Conservation (phyloP, 2,113 vertebrate species). For the Cisticola juncidis region DNA sequence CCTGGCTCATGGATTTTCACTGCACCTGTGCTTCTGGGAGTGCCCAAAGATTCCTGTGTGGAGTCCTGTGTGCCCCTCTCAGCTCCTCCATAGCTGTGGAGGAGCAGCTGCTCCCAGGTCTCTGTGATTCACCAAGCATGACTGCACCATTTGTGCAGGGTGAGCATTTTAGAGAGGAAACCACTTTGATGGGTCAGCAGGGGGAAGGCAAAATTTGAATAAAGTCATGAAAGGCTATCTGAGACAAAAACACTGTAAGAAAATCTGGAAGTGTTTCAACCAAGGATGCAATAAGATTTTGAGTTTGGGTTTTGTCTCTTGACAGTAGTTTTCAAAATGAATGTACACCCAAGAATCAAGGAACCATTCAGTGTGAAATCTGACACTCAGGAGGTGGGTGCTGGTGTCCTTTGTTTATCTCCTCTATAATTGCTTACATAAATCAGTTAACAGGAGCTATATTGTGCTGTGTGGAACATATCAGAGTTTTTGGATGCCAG, state of each 20-base stretch:
- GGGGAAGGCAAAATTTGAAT: conserved; percentile 21
- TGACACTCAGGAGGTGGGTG: background rate
- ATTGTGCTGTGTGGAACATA: background rate
- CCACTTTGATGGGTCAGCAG: conserved; percentile 20
- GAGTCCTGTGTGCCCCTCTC: background rate
- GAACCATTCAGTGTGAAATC: background rate
- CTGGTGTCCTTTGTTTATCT: background rate
- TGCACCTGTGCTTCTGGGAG: conserved; percentile 28
- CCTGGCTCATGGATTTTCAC: background rate
- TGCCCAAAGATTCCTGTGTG: background rate
- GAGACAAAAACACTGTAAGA: background rate
- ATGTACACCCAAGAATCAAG: background rate
- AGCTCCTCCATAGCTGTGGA: background rate
- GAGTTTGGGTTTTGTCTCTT: background rate
- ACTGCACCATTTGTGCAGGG: conserved; percentile 33
- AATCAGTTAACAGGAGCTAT: background rate
- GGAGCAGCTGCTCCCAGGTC: conserved; percentile 21
- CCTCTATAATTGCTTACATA: background rate
- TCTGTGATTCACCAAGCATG: conserved; percentile 21
- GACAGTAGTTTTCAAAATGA: background rate
- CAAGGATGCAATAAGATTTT: background rate
- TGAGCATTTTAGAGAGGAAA: conserved; percentile 24
- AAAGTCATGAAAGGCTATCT: background rate
- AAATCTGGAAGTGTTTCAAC: conserved; percentile 17
- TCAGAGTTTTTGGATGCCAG: background rate